Percentiles rank a stretch among this genome's conserved stretches.
phyloP scores from a whole-genome alignment of 2,888 invertebrate genomes.

The Pachymerium ferrugineum region DNA sequence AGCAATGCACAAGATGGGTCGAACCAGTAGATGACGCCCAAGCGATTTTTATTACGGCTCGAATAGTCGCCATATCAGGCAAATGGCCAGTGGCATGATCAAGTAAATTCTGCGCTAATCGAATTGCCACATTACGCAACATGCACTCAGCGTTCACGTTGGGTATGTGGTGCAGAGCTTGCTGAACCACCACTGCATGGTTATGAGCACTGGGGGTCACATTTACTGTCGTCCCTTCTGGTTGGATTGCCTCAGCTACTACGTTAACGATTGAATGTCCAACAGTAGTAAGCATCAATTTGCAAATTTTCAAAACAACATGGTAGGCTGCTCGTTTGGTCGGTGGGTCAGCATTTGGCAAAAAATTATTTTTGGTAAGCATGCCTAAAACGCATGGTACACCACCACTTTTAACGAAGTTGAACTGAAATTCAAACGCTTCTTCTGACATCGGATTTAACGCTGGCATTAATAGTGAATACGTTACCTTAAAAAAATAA shows the following conservation, averaged over 20 bases:
- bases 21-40: constrained; percentile 72
- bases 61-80: constrained; percentile 66
- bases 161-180: constrained; percentile 76
- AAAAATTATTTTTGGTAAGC: constrained; percentile 76
- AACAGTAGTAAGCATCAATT: constrained; percentile 78
- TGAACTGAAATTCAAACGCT: constrained; percentile 59
- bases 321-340: constrained; percentile 76
- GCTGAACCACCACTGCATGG: constrained; percentile 60
- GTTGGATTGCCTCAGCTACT: constrained; percentile 54
- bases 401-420: constrained; percentile 62
- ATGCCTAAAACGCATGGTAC: constrained; percentile 67
- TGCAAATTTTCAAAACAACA: constrained; percentile 79
- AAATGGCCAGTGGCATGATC: constrained; percentile 60
- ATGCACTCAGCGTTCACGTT: constrained; percentile 77
- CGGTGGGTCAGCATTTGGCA: constrained; percentile 69
- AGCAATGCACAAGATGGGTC: constrained; percentile 56
- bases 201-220: constrained; percentile 46
- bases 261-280: constrained; percentile 58
- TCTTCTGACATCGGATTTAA: constrained; percentile 67
- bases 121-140: constrained; percentile 73
- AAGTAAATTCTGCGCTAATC: constrained; percentile 73
- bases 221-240: constrained; percentile 53
- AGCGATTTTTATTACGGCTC: constrained; percentile 67
- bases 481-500: constrained; percentile 58
- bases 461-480: constrained; percentile 88